Base-by-base conservation (phyloP, 2,888 invertebrate genomes). In the Hirtodrosophila trivittata region DNA sequence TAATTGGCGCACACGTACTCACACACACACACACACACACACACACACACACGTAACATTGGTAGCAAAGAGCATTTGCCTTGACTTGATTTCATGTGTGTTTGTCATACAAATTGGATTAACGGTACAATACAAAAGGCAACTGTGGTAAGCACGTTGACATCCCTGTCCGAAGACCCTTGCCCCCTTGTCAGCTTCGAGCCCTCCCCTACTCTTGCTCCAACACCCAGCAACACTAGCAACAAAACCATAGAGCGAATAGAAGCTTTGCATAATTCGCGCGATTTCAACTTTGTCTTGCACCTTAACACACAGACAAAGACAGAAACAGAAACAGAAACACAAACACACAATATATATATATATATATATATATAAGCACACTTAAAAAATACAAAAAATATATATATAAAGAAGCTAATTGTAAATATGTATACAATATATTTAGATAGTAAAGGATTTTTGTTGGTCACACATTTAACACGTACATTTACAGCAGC, bases 81-180 rank as follows among this genome's bases (percentile, higher is more conserved):
- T 71, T 71, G 67, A 65, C 75, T 41, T 54, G 43, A 47, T 35
- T 60, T 51, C 18, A 49, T 43, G 21, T 32, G 28, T 33, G 41
- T 58, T 32, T 55, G 45, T 32, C 56, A 55, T 47, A 66, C 66
- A 81, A 81, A 81, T 81, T 81, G 80, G 84, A 77, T 77, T 77
- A 81, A 65, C 66, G 51, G 57, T 59, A 57, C 62, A 58, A 65
- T 52, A 69, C 42, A 77, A 58, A 21, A 55, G 46, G 45, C 41
- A 55, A 32, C 50, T 49, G 41, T n/a, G 45, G 43, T 16, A 47
- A 58, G 38, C 54, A 67, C 57, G 54, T 51, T 62, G 57, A 47
- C 70, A 67, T 63, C 28, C 37, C 42, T 25, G 8, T 14, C 32
- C 18, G 33, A 16, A 7, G 10, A 9, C 35, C 43, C 16, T 5